phyloP scores from a whole-genome alignment of 2,888 invertebrate genomes.

The Aromia moschata region DNA sequence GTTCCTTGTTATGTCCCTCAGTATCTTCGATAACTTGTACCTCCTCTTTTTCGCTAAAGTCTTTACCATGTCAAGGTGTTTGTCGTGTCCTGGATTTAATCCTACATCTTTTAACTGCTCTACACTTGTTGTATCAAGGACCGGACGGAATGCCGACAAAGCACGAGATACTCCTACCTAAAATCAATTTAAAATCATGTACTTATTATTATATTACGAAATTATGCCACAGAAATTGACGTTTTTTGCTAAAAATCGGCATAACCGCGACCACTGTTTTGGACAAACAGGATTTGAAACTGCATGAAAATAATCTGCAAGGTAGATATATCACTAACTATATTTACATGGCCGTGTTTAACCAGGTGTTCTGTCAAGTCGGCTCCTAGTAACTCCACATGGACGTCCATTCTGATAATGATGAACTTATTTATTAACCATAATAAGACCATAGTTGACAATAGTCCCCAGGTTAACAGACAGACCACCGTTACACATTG shows the following conservation, averaged over 20 bases:
- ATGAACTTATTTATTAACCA: constrained; percentile 82
- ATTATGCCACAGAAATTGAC: too few species aligned
- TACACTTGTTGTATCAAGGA: constrained; percentile 61
- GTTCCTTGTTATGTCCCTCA: constrained; percentile 55
- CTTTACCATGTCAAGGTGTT: constrained; percentile 64
- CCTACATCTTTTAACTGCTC: constrained; percentile 66
- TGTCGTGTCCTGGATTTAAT: constrained; percentile 74
- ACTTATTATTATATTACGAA: too few species aligned
- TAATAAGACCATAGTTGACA: constrained; percentile 76
- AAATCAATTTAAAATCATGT: constrained; percentile 32
- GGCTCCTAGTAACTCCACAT: constrained; percentile 88
- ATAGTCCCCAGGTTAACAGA: constrained; percentile 77
- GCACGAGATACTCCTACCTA: constrained; percentile 75
- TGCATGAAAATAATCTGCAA: too few species aligned
- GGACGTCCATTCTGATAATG: constrained; percentile 85
- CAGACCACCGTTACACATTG: constrained; percentile 79
- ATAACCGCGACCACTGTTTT: too few species aligned
- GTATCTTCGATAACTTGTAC: constrained; percentile 55
- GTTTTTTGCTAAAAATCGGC: too few species aligned
- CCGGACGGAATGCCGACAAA: constrained; percentile 75
- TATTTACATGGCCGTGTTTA: constrained; percentile 72
- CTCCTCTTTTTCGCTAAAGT: constrained; percentile 49
- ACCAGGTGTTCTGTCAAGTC: constrained; percentile 89
- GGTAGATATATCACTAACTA: constrained; percentile 34
- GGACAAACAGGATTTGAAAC: too few species aligned